Conservation (phyloP, 2,797 vertebrate species). For the Bradypodion ventrale region DNA sequence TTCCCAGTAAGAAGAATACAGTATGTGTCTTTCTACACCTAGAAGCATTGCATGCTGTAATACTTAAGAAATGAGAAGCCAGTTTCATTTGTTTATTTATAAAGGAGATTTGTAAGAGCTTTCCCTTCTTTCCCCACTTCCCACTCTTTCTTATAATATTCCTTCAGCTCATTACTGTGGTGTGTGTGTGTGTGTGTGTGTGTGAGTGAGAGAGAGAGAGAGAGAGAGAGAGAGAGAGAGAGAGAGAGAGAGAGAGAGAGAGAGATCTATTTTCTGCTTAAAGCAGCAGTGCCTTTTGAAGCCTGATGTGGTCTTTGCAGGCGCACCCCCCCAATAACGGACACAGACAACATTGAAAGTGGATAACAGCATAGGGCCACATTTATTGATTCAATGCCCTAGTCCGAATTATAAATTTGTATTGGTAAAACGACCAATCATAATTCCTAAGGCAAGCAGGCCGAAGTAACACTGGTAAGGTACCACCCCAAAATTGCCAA, state of each 20-base stretch:
- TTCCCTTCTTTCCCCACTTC: background rate
- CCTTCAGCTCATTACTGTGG: slow-evolving; percentile 28
- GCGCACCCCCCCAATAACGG: too few relatives aligned
- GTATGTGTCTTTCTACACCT: background rate
- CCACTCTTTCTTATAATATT: slow-evolving; percentile 3
- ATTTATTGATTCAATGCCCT: too few relatives aligned
- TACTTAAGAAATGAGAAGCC: background rate
- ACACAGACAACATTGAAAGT: too few relatives aligned
- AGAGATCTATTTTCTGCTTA: slow-evolving; percentile 52
- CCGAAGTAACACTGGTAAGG: too few relatives aligned
- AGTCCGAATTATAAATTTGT: too few relatives aligned
- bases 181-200: too few relatives aligned
- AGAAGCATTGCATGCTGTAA: slow-evolving; percentile 2
- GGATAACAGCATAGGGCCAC: too few relatives aligned
- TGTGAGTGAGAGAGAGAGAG: too few relatives aligned
- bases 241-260: slow-evolving; percentile 7
- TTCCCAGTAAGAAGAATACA: background rate
- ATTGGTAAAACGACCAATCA: too few relatives aligned
- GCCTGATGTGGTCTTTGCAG: slow-evolving; percentile 53
- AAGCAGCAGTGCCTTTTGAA: slow-evolving; percentile 60
- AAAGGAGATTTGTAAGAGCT: slow-evolving; percentile 15
- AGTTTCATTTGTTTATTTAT: background rate
- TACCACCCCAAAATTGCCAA: too few relatives aligned
- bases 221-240: too few relatives aligned
- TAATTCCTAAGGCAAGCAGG: too few relatives aligned